Conservation (phyloP, 2,888 invertebrate species). For the Pecten maximus region DNA sequence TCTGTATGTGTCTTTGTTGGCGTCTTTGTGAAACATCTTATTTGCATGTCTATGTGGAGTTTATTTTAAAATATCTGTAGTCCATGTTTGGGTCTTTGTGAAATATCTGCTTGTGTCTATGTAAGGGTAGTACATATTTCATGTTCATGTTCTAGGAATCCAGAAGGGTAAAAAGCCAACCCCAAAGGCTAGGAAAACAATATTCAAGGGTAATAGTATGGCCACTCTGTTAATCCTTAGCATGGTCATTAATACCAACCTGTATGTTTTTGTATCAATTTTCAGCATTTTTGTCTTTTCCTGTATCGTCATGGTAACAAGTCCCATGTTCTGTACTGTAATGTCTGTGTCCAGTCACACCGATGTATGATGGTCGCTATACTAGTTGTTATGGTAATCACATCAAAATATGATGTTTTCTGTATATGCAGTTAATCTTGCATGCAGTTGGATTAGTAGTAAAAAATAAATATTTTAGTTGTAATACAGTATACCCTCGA, state of each 20-base stretch:
- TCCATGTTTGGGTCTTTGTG: too few relatives aligned
- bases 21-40: too few relatives aligned
- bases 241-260: slow-evolving; percentile 13
- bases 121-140: neutral
- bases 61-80: too few relatives aligned
- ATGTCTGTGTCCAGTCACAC: neutral
- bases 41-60: too few relatives aligned
- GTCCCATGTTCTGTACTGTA: neutral
- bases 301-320: neutral
- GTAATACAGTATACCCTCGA: too few relatives aligned
- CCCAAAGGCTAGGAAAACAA: slow-evolving; percentile 18
- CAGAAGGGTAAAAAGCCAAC: slow-evolving; percentile 17
- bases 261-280: neutral
- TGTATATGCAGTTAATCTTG: neutral
- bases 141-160: neutral
- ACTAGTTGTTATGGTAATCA: neutral
- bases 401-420: neutral
- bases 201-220: slow-evolving; percentile 21
- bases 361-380: neutral
- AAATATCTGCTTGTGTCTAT: too few relatives aligned
- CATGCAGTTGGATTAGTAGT: neutral
- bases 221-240: neutral
- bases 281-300: too few relatives aligned
- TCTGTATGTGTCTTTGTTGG: too few relatives aligned
- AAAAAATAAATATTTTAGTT: neutral